Conservation (phyloP, 1,140 invertebrate species). For the Drosophila burlai region DNA sequence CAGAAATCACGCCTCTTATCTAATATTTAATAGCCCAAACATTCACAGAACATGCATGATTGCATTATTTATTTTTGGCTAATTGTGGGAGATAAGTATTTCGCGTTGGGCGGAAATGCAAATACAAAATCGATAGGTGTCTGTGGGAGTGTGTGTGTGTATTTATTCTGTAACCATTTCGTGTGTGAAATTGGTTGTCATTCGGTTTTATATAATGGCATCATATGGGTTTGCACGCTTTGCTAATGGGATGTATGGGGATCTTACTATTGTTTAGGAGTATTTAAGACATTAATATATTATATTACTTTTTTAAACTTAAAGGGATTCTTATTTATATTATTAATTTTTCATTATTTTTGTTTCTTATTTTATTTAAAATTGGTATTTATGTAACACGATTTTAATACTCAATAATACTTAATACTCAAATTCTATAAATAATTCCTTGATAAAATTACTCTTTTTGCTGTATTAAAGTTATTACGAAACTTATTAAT, state of each 20-base stretch:
- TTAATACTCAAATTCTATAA: no score
- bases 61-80: constrained; percentile 36
- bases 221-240: not conserved
- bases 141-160: not conserved
- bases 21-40: constrained; percentile 23
- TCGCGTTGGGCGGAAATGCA: constrained; percentile 14
- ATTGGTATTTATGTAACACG: no score
- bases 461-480: no score
- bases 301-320: no score
- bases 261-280: not conserved
- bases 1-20: constrained; percentile 15
- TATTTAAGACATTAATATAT: no score
- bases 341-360: no score
- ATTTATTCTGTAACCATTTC: constrained; percentile 1
- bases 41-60: constrained; percentile 21
- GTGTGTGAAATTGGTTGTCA: constrained; percentile 13
- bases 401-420: no score
- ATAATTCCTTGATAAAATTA: no score
- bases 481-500: no score
- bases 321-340: no score
- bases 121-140: constrained; percentile 11
- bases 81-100: constrained; percentile 34
- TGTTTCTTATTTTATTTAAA: no score
- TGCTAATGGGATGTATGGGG: not conserved
- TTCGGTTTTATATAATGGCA: constrained; percentile 2